Conservation (phyloP, 2,113 vertebrate genomes). For the Acanthisitta chloris region DNA sequence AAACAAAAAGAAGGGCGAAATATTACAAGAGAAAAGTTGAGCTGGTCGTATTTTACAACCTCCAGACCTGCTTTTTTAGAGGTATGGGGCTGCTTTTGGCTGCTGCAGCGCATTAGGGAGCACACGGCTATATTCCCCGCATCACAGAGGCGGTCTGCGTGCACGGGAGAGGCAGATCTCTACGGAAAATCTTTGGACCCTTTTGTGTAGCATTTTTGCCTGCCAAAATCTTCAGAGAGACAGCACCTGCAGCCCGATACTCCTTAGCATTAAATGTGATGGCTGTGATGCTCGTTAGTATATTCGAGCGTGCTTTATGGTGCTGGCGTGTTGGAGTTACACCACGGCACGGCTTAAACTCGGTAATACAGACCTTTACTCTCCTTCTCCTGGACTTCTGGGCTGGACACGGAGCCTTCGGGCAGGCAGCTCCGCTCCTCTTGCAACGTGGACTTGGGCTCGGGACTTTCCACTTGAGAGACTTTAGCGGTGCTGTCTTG, state of each 20-base stretch:
- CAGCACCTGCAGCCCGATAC: slow-evolving; percentile 71
- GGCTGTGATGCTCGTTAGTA: slow-evolving; percentile 85
- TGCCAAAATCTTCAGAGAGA: slow-evolving; percentile 61
- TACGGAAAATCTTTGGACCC: background rate
- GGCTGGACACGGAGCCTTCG: slow-evolving; percentile 90
- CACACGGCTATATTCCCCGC: background rate
- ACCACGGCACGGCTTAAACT: slow-evolving; percentile 84
- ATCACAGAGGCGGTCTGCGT: slow-evolving; percentile 21
- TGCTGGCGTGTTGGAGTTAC: slow-evolving; percentile 82
- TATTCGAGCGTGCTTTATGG: slow-evolving; percentile 88
- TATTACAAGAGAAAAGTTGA: slow-evolving; percentile 44
- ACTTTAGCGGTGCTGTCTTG: slow-evolving; percentile 84
- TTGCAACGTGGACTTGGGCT: slow-evolving; percentile 82
- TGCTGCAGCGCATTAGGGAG: slow-evolving; percentile 29
- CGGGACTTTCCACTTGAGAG: slow-evolving; percentile 85
- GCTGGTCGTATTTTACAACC: slow-evolving; percentile 64
- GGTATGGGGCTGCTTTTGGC: slow-evolving; percentile 64
- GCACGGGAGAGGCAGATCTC: slow-evolving; percentile 15
- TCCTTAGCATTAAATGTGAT: slow-evolving; percentile 87
- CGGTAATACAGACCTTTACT: slow-evolving; percentile 96
- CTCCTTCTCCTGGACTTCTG: slow-evolving; percentile 92
- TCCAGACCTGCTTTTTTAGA: slow-evolving; percentile 59
- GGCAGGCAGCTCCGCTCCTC: slow-evolving; percentile 87
- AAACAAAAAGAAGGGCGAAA: background rate
- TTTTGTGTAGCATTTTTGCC: slow-evolving; percentile 35